Conservation (phyloP, 2,888 invertebrate species). For the Clostera curtula region DNA sequence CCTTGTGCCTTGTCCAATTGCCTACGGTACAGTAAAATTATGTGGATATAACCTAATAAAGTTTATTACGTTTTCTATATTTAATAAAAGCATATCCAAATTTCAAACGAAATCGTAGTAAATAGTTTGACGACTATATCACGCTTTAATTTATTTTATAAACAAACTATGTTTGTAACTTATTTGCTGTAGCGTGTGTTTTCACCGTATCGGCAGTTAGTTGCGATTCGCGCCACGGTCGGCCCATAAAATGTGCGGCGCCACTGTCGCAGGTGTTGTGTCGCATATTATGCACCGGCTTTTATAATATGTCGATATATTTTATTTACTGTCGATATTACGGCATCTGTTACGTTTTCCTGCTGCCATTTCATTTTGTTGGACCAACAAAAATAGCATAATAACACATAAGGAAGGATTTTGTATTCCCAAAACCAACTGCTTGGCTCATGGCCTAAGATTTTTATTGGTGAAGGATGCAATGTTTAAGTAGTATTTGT, state of each 20-base stretch:
- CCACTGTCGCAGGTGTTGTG: constrained; percentile 45
- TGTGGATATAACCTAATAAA: no score
- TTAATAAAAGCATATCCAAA: no score
- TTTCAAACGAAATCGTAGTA: no score
- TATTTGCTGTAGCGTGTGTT: constrained; percentile 22
- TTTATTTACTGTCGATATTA: constrained; percentile 21
- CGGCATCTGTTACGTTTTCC: constrained; percentile 15
- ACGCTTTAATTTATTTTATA: no score
- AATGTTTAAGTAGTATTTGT: no score
- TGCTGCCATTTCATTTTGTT: constrained; percentile 1
- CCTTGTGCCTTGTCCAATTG: no score
- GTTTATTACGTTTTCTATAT: no score
- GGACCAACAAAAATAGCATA: no score
- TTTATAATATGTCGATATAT: constrained; percentile 24
- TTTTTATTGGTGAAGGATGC: no score
- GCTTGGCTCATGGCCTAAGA: neutral
- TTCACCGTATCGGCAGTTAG: constrained; percentile 38
- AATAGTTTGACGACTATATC: no score
- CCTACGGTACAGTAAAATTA: no score
- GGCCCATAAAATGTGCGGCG: constrained; percentile 51
- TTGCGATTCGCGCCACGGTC: constrained; percentile 59
- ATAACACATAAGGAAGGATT: no score
- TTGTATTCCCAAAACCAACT: neutral
- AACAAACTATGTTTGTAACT: neutral
- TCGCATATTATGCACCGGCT: constrained; percentile 33